Conservation (phyloP, 2,888 invertebrate species). For the Caenorhabditis wallacei region DNA sequence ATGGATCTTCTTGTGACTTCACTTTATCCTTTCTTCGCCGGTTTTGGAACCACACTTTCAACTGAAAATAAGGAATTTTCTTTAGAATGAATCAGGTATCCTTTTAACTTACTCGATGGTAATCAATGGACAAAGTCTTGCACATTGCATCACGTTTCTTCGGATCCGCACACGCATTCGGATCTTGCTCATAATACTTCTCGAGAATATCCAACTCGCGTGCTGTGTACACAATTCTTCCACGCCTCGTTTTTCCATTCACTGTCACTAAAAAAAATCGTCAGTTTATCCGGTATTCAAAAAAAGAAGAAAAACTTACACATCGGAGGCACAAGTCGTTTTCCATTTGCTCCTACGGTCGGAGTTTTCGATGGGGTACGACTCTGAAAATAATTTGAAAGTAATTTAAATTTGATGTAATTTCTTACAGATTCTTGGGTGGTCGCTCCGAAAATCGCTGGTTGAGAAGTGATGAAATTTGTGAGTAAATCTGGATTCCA, state of each 20-base stretch:
- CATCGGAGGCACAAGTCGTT: conserved; percentile 42
- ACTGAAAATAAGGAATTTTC: conserved; percentile 45
- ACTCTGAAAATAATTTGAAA: conserved; percentile 1
- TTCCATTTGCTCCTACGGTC: neutral
- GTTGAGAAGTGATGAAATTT: conserved; percentile 67
- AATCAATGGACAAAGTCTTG: conserved; percentile 63
- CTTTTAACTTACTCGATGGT: conserved; percentile 66
- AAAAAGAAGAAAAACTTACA: conserved; percentile 29
- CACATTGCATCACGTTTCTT: conserved; percentile 65
- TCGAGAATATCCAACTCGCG: conserved; percentile 68
- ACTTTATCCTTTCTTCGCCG: conserved; percentile 71
- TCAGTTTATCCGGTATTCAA: neutral
- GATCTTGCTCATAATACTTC: conserved; percentile 67
- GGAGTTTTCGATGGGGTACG: neutral
- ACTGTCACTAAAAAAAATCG: conserved; percentile 47
- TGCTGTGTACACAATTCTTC: conserved; percentile 67
- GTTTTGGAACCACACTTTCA: conserved; percentile 75
- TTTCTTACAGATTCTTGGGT: conserved; percentile 8
- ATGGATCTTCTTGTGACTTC: conserved; percentile 44
- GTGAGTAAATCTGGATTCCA: conserved; percentile 66
- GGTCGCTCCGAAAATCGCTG: conserved; percentile 57
- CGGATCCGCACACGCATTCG: conserved; percentile 74
- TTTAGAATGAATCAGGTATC: neutral
- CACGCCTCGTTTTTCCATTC: conserved; percentile 64
- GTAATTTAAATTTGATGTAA: neutral